These are phyloP conservation scores for Littorina saxatilis DNA, from an alignment of 1,140 invertebrate genomes.

Conservation along the genomic window DNA sequence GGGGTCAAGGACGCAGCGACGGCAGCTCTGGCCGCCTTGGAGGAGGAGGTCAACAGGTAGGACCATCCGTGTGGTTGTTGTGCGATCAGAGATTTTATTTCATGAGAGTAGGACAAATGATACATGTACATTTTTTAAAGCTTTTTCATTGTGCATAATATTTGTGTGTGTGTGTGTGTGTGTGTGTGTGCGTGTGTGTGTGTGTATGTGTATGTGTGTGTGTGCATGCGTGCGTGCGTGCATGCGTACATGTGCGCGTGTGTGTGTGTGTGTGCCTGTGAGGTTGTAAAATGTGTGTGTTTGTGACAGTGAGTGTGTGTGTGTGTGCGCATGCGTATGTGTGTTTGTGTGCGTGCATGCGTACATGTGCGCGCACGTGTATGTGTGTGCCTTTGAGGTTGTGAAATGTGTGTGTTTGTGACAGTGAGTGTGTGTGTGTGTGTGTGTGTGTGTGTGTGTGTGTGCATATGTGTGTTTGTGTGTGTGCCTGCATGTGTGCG, in stretches of 20 bases:
- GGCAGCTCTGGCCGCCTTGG: slow-evolving; percentile 47
- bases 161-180: neutral
- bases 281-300: too few species aligned
- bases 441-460: neutral
- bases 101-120: too few species aligned
- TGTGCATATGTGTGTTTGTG: too few species aligned
- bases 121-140: too few species aligned
- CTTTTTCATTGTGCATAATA: neutral
- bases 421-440: neutral
- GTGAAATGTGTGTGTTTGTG: too few species aligned
- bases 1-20: slow-evolving; percentile 57
- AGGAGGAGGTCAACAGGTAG: slow-evolving; percentile 43
- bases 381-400: neutral
- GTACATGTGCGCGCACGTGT: neutral
- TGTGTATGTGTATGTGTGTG: slow-evolving; percentile 12
- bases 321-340: too few species aligned
- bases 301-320: too few species aligned
- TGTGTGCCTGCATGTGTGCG: neutral
- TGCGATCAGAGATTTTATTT: too few species aligned
- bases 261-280: neutral
- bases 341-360: too few species aligned
- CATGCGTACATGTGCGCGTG: neutral
- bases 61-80: neutral
- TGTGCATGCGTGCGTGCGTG: neutral
- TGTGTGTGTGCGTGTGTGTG: neutral